phyloP scores from a whole-genome alignment of 2,113 vertebrate genomes.

The Sinocyclocheilus grahami region DNA sequence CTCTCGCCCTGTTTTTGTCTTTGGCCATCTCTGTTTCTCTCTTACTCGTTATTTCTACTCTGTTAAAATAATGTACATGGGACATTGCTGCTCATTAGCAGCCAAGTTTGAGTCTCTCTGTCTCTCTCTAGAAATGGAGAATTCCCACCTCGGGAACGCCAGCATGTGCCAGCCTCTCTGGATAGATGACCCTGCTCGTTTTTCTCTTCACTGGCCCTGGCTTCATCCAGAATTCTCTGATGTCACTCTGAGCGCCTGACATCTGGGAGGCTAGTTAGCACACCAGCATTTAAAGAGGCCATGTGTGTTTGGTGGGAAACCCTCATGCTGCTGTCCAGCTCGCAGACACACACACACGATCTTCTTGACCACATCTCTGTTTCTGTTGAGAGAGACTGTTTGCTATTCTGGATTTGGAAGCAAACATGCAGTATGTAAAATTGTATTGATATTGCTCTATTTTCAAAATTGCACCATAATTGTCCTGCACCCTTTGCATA shows the following conservation, averaged over 20 bases:
- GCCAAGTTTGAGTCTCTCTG: background rate
- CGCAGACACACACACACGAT: background rate
- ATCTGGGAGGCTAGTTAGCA: slow-evolving; percentile 33
- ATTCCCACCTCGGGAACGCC: slow-evolving; percentile 45
- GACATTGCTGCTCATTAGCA: slow-evolving; percentile 36
- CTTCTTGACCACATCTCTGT: background rate
- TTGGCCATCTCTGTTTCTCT: slow-evolving; percentile 7
- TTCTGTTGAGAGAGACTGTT: background rate
- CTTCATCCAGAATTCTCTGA: slow-evolving; percentile 28
- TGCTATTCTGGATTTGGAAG: background rate
- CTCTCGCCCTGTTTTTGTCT: background rate
- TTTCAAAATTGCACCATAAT: background rate
- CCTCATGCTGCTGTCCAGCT: slow-evolving; percentile 20
- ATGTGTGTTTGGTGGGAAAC: slow-evolving; percentile 18
- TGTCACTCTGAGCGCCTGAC: slow-evolving; percentile 43
- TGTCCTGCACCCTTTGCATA: background rate
- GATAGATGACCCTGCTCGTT: slow-evolving; percentile 29
- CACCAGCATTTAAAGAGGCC: slow-evolving; percentile 8
- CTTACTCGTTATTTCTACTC: background rate
- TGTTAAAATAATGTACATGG: slow-evolving; percentile 46
- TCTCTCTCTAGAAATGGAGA: slow-evolving; percentile 37
- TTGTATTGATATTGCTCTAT: background rate
- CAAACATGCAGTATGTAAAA: background rate
- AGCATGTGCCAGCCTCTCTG: slow-evolving; percentile 47
- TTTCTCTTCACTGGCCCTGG: slow-evolving; percentile 13